Conservation (phyloP, 2,888 invertebrate species). For the Ormyrus labotus region DNA sequence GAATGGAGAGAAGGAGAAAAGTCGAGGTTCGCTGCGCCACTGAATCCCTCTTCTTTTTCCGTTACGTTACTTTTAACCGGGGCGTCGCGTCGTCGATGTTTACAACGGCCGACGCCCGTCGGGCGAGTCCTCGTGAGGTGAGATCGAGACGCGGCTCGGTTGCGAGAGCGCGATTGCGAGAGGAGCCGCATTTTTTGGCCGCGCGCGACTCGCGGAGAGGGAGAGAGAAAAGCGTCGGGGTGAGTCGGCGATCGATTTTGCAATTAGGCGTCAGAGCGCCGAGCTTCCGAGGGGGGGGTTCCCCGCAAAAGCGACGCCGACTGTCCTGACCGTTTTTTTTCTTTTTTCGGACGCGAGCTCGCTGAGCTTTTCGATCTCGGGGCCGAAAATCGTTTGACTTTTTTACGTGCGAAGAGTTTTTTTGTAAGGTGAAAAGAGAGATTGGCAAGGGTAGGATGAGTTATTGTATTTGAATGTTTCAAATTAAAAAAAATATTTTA, state of each 20-base stretch:
- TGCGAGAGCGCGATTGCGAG: not conserved
- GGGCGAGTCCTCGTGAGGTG: constrained; percentile 59
- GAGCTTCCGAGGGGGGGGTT: constrained; percentile 39
- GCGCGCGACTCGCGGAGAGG: no score
- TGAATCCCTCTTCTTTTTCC: constrained; percentile 25
- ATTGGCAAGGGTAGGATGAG: no score
- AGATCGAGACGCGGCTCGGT: constrained; percentile 56
- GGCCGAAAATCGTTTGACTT: no score
- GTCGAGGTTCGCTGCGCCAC: constrained; percentile 44
- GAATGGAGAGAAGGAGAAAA: no score
- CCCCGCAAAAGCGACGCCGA: constrained; percentile 34
- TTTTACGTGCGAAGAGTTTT: no score
- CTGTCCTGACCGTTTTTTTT: no score
- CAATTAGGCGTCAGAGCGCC: constrained; percentile 65
- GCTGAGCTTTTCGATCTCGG: no score
- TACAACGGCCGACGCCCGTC: constrained; percentile 8
- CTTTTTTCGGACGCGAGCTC: no score
- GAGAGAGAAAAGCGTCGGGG: not conserved
- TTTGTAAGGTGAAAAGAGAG: no score
- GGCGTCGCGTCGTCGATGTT: constrained; percentile 14
- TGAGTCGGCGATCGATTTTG: constrained; percentile 66
- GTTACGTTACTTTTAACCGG: constrained; percentile 2
- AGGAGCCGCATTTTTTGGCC: not conserved
- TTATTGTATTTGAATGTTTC: no score
- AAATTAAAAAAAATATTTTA: no score